A percentile compares a stretch with the other conserved stretches of the same genome.
These are phyloP conservation scores for Pocillopora verrucosa DNA, from an alignment of 64 coral and sea anemone genomes.

Conservation along the genomic window DNA sequence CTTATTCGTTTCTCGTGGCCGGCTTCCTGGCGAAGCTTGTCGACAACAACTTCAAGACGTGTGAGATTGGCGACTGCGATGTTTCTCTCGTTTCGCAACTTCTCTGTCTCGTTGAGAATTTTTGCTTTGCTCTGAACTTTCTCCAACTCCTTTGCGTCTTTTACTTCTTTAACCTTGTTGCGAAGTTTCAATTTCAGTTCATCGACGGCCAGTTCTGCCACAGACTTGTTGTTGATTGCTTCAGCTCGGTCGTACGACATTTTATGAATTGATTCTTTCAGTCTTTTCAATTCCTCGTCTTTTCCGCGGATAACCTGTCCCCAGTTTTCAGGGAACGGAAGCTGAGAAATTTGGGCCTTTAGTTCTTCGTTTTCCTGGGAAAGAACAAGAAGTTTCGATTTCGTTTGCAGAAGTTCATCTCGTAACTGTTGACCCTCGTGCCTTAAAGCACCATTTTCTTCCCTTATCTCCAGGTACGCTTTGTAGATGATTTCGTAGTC, in stretches of 20 bases:
- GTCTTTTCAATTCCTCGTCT: constrained; percentile 57
- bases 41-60: constrained; percentile 24
- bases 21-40: constrained; percentile 48
- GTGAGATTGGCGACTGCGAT: constrained; percentile 48
- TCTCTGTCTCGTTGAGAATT: constrained; percentile 83
- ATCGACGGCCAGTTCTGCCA: constrained; percentile 46
- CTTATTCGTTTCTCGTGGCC: constrained; percentile 1
- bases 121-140: constrained; percentile 76
- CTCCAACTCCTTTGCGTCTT: constrained; percentile 49
- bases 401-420: constrained; percentile 20
- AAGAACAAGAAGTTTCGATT: constrained; percentile 17
- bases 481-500: constrained; percentile 40
- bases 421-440: constrained; percentile 40
- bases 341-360: constrained; percentile 34
- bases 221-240: constrained; percentile 62
- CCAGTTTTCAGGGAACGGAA: constrained; percentile 66
- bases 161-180: constrained; percentile 53
- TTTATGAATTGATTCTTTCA: constrained; percentile 59
- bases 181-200: constrained; percentile 67
- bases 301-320: constrained; percentile 69
- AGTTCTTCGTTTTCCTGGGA: constrained; percentile 61
- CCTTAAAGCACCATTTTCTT: constrained; percentile 40
- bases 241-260: constrained; percentile 65
- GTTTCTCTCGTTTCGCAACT: constrained; percentile 55
- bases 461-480: constrained; percentile 32